These are phyloP conservation scores for Accipiter virgatus DNA, from an alignment of 2,113 vertebrate species.

Conservation along the genomic window DNA sequence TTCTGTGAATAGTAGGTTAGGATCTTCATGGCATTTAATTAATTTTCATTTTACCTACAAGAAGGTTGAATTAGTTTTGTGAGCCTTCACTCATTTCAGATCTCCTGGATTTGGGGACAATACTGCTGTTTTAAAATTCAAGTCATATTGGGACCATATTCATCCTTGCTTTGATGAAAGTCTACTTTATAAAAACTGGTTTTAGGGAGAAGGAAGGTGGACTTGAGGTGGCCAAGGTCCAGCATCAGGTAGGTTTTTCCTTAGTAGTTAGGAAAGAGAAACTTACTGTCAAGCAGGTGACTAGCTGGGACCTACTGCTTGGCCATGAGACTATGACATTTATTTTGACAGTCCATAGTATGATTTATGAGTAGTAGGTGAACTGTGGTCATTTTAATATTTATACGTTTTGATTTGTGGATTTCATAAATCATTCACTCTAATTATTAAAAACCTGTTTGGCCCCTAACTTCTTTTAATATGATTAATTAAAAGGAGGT, in stretches of 20 bases:
- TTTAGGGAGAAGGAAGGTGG: background rate
- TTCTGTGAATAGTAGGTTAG: background rate
- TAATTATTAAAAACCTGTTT: background rate
- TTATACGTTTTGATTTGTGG: background rate
- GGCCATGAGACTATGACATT: background rate
- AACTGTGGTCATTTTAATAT: background rate
- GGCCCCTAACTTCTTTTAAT: background rate
- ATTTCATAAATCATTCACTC: background rate
- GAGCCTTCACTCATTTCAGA: background rate
- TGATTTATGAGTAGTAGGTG: background rate
- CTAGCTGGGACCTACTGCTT: background rate
- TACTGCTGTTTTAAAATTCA: background rate
- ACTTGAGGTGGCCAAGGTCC: background rate
- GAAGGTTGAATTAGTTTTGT: background rate
- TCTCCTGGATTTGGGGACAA: background rate
- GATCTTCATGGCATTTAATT: background rate
- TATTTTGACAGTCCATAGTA: background rate
- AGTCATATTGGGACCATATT: rapidly evolving
- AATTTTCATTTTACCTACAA: background rate
- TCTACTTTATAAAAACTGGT: background rate
- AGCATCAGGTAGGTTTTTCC: background rate
- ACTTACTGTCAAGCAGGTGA: background rate
- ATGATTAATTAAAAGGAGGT: background rate
- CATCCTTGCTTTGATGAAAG: background rate
- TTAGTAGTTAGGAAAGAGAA: background rate